A percentile compares a stretch with the other conserved stretches of the same genome.
These are phyloP conservation scores for Pollenia griseotomentosa DNA, from an alignment of 2,888 invertebrate genomes.

Conservation along the genomic window DNA sequence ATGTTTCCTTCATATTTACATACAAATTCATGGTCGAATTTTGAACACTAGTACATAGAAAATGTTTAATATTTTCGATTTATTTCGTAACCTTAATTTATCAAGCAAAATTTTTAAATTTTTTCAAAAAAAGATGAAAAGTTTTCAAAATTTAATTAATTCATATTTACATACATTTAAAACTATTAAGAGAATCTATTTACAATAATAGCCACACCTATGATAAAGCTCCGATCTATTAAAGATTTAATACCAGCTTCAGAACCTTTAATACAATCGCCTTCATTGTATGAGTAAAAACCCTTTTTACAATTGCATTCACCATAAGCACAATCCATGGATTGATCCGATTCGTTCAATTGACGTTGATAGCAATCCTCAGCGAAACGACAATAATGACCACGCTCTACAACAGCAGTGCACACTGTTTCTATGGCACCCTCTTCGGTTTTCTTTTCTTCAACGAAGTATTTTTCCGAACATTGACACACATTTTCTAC, in stretches of 20 bases:
- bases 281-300: slow-evolving; percentile 69
- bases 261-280: slow-evolving; percentile 56
- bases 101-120: background rate
- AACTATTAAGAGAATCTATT: slow-evolving; percentile 31
- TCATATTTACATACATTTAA: background rate
- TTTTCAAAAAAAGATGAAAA: background rate
- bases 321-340: slow-evolving; percentile 76
- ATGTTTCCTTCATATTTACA: no score
- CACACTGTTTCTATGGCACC: slow-evolving; percentile 66
- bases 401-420: slow-evolving; percentile 68
- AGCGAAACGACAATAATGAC: slow-evolving; percentile 76
- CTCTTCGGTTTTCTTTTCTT: slow-evolving; percentile 51
- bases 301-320: slow-evolving; percentile 78
- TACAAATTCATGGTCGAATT: no score
- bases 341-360: slow-evolving; percentile 69
- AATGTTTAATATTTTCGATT: no score
- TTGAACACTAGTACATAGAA: no score
- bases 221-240: background rate
- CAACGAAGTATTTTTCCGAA: slow-evolving; percentile 73
- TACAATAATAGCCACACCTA: slow-evolving; percentile 8
- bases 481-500: slow-evolving; percentile 75
- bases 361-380: slow-evolving; percentile 77
- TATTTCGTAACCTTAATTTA: no score
- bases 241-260: background rate
- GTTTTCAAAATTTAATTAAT: background rate